Evolutionary conservation across 1,140 invertebrate species (phyloP).

Genomic region (Diorhabda carinulata): DNA sequence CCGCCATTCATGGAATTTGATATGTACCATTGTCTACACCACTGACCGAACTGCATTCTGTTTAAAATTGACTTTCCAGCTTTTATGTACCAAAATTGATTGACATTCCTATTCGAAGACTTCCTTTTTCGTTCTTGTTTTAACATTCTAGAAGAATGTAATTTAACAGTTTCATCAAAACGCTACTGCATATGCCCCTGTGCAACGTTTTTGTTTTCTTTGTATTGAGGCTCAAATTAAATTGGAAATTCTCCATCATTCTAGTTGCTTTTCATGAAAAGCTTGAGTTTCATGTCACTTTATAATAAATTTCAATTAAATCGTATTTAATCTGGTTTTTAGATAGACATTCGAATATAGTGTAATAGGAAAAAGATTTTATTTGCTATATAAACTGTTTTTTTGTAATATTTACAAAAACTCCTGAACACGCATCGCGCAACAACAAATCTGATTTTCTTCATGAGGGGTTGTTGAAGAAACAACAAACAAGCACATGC

Average conservation of each 20-base stretch:
- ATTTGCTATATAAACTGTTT: background rate
- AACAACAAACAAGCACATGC: conserved; percentile 14
- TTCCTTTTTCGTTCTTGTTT: conserved; percentile 32
- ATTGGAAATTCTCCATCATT: conserved; percentile 27
- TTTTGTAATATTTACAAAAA: no score
- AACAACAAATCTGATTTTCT: conserved; percentile 4
- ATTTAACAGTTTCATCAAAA: conserved; percentile 29
- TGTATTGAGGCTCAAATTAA: conserved; percentile 26
- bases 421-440: no score
- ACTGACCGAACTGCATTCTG: background rate
- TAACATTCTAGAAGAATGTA: conserved; percentile 29
- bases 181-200: conserved; percentile 19
- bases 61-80: conserved; percentile 23
- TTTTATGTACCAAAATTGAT: conserved; percentile 18
- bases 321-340: conserved; percentile 15
- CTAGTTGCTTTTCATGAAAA: conserved; percentile 9
- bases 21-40: background rate
- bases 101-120: conserved; percentile 24
- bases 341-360: conserved; percentile 10
- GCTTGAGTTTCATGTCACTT: conserved; percentile 13
- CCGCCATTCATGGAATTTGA: no score
- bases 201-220: conserved; percentile 21
- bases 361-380: conserved; percentile 1
- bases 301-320: conserved; percentile 22
- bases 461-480: background rate